Base-by-base conservation (phyloP, 2,113 vertebrate genomes). In the Ahaetulla prasina region DNA sequence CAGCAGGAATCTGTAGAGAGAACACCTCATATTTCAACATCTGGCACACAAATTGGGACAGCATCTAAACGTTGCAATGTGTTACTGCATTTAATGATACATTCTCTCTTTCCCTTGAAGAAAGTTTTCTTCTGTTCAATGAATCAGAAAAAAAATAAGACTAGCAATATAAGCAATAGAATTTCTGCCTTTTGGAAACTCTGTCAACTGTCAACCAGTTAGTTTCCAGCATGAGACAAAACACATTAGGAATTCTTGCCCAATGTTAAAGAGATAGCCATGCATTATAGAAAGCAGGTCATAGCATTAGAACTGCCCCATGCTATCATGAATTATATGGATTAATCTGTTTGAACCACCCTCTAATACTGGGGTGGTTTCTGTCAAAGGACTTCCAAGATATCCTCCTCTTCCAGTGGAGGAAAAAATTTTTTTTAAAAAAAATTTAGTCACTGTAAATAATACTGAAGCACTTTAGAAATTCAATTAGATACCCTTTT, bases 1-100 rank as follows among this genome's bases (percentile, higher is more conserved):
- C 99, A 95, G 98, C 98, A 92, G 99, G 98, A 93, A 98, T 97
- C 99, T 99, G 95, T 90, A 94, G 95, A 97, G 93, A 94, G 90
- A 93, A 95, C 91, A 94, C 91, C 93, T 0, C 92, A 94, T 94
- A 96, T 94, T 94, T 95, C 93, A 96, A 90, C 94, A 95, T 92
- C 94, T 94, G 90, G 92, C 35, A 68, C 94, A 96, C 89, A 93
- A 94, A 95, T 95, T 95, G 95, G 95, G 45, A 90, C 22, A 94
- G 93, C 94, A 95, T 94, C 94, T 80, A 80, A 80, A 95, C 92
- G 94, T 94, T 96, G 93, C 93, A 95, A 90, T 20, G 52, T 4
- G 22, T 91, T 91, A 49, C 45, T 94, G 1, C 86, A 91, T 92
- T 45, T 90, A 94, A 91, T 23, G 89, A 84, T 3, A 57, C 91